Conservation (phyloP, 2,797 vertebrate species). For the Poecilia wingei region DNA sequence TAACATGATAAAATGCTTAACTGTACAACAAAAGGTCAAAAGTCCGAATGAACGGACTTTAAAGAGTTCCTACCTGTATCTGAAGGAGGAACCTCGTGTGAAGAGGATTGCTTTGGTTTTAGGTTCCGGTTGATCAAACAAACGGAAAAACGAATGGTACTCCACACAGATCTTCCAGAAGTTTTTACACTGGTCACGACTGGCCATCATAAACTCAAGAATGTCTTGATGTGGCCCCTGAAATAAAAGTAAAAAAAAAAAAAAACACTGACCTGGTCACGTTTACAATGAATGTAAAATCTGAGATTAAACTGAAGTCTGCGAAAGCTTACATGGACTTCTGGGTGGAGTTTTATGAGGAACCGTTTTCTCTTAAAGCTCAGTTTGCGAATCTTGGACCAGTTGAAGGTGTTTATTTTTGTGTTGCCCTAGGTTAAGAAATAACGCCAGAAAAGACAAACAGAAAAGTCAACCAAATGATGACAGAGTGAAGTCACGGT, state of each 20-base stretch:
- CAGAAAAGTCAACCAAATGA: not conserved
- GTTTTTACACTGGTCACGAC: slow-evolving; percentile 94
- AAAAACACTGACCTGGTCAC: not conserved
- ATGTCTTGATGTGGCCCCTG: slow-evolving; percentile 96
- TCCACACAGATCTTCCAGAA: slow-evolving; percentile 99
- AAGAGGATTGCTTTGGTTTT: slow-evolving; percentile 92
- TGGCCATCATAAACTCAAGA: slow-evolving; percentile 92
- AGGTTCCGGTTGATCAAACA: slow-evolving; percentile 92
- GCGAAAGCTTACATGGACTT: slow-evolving; percentile 88
- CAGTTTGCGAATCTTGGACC: slow-evolving; percentile 99
- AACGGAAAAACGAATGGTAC: slow-evolving; percentile 95
- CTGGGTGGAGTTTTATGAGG: slow-evolving; percentile 95
- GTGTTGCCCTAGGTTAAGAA: slow-evolving; percentile 84
- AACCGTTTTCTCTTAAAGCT: slow-evolving; percentile 98
- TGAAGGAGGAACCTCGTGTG: slow-evolving; percentile 95
- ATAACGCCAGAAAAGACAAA: not conserved
- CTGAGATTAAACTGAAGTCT: not conserved
- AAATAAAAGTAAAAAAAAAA: slow-evolving; percentile 15
- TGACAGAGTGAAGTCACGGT: not conserved
- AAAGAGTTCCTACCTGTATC: slow-evolving; percentile 89
- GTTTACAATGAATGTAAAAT: not conserved
- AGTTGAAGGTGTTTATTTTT: slow-evolving; percentile 98
- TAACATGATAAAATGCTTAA: not conserved
- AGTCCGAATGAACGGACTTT: no score
- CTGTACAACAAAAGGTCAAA: not conserved